These are phyloP conservation scores for Oncorhynchus tshawytscha DNA, from an alignment of 2,113 vertebrate species.

Conservation along the genomic window DNA sequence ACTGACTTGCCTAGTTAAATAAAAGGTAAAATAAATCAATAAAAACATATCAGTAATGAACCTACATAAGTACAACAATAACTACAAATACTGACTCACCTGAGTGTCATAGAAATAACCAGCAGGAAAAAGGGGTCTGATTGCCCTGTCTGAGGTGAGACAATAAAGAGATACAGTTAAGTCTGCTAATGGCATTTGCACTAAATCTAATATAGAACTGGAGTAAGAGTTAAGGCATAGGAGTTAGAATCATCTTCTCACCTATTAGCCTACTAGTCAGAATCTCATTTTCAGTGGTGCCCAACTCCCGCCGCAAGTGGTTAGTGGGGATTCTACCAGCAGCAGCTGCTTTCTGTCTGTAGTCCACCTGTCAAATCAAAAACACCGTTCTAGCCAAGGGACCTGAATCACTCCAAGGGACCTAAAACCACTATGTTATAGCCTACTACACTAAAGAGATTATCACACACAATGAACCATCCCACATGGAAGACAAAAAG, in stretches of 20 bases:
- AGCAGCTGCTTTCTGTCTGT: slow-evolving; percentile 95
- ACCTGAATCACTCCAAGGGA: neutral
- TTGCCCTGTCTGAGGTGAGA: slow-evolving; percentile 82
- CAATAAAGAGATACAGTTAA: slow-evolving; percentile 15
- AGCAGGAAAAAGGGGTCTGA: slow-evolving; percentile 90
- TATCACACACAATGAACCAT: too few species aligned
- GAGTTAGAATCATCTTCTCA: slow-evolving; percentile 45
- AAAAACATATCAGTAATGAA: neutral
- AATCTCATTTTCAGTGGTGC: slow-evolving; percentile 90
- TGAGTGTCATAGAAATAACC: slow-evolving; percentile 99
- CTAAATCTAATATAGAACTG: too few species aligned
- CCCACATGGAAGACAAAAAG: too few species aligned
- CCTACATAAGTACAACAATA: neutral
- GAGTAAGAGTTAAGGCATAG: too few species aligned
- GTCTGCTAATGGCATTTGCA: too few species aligned
- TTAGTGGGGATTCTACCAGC: slow-evolving; percentile 97
- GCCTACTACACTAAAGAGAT: too few species aligned
- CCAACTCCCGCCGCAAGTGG: slow-evolving; percentile 88
- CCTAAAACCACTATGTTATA: neutral
- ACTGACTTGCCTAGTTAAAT: too few species aligned
- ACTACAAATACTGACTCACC: slow-evolving; percentile 69
- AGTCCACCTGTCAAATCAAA: slow-evolving; percentile 85
- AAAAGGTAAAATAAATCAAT: too few species aligned
- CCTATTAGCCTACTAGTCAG: slow-evolving; percentile 96
- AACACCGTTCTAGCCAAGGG: neutral